phyloP scores from a whole-genome alignment of 2,888 invertebrate genomes.

The Dryadula phaetusa region DNA sequence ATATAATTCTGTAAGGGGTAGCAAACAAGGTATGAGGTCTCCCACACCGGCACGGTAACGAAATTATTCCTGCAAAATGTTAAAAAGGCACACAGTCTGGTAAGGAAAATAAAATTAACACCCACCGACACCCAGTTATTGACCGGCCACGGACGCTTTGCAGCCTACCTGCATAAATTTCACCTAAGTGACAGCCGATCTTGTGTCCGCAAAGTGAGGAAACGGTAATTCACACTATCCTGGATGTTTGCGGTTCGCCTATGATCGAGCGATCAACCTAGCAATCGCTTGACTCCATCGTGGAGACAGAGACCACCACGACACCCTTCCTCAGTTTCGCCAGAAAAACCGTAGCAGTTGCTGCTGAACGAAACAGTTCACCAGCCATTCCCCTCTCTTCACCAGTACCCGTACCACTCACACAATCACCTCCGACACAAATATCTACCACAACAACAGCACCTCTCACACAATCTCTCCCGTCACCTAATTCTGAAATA shows the following conservation, averaged over 20 bases:
- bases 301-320: not conserved
- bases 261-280: not conserved
- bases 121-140: not conserved
- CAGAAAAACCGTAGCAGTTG: not conserved
- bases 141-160: constrained; percentile 1
- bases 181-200: not conserved
- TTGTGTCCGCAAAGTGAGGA: not conserved
- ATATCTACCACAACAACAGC: too few relatives aligned
- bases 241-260: not conserved
- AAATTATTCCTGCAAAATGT: not conserved
- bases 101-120: not conserved
- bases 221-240: not conserved
- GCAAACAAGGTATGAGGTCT: not conserved
- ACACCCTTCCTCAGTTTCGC: not conserved
- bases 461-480: too few relatives aligned
- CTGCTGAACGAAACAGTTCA: not conserved
- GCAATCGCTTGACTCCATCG: not conserved
- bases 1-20: not conserved
- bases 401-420: not conserved
- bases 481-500: too few relatives aligned
- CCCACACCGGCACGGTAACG: not conserved
- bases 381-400: not conserved
- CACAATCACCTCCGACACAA: too few relatives aligned
- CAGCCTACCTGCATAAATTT: not conserved
- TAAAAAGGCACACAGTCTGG: not conserved